Evolutionary conservation across 2,888 invertebrate species (phyloP).

Genomic region (Mythimna loreyi): DNA sequence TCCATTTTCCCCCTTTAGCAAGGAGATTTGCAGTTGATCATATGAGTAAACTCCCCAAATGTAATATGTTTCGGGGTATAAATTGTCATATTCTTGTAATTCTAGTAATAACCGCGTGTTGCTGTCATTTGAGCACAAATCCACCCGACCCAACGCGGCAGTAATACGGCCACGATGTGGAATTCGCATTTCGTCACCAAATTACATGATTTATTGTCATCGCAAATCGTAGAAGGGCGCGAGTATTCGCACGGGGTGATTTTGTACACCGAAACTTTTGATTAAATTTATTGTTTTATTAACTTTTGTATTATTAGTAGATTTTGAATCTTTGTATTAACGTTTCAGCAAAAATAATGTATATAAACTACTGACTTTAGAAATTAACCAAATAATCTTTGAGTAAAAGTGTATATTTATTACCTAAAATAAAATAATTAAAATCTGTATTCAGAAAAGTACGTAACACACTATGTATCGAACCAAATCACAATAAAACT

Average conservation of each 20-base stretch:
- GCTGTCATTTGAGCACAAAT: constrained; percentile 84
- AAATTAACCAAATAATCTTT: too few relatives aligned
- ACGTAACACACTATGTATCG: too few relatives aligned
- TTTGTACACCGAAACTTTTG: constrained; percentile 20
- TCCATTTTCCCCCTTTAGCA: constrained; percentile 67
- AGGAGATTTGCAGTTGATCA: constrained; percentile 75
- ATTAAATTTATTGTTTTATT: too few relatives aligned
- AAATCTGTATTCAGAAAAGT: background rate
- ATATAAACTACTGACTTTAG: too few relatives aligned
- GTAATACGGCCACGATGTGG: constrained; percentile 72
- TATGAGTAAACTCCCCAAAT: constrained; percentile 75
- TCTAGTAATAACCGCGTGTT: constrained; percentile 83
- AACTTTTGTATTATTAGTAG: too few relatives aligned
- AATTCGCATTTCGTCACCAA: constrained; percentile 84
- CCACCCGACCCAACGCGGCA: constrained; percentile 70
- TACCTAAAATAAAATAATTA: background rate
- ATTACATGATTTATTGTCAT: constrained; percentile 90
- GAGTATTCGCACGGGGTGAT: constrained; percentile 61
- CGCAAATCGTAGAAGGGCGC: constrained; percentile 75
- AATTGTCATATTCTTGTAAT: constrained; percentile 84
- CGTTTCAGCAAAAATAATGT: background rate
- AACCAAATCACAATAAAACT: constrained; percentile 2
- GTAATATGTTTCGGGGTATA: constrained; percentile 81
- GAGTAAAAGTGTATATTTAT: too few relatives aligned
- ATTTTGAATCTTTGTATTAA: background rate